A percentile compares a stretch with the other conserved stretches of the same genome.
phyloP scores from a whole-genome alignment of 1,140 invertebrate genomes.

The Aphis gossypii region DNA sequence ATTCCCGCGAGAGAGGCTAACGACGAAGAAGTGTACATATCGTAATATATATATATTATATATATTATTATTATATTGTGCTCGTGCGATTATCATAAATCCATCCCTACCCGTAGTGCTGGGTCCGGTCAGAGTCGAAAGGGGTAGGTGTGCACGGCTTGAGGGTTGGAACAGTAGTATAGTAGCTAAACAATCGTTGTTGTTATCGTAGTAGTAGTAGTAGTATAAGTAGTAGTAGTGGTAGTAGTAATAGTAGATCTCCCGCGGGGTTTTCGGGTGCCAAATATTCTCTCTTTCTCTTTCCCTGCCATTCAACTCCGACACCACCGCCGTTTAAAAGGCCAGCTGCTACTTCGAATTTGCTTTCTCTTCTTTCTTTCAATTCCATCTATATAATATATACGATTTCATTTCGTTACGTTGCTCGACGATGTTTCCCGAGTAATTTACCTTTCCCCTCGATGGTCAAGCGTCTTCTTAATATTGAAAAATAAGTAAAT shows the following conservation, averaged over 20 bases:
- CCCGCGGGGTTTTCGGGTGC: background rate
- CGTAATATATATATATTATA: background rate
- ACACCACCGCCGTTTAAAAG: background rate
- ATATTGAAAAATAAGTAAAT: no score
- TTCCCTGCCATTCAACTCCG: background rate
- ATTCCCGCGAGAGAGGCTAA: slow-evolving; percentile 26
- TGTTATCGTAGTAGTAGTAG: no score
- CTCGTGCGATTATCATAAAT: slow-evolving; percentile 43
- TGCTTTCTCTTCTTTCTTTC: background rate
- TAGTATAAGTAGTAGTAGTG: no score
- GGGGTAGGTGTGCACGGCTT: background rate
- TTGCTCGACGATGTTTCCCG: background rate
- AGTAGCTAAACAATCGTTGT: slow-evolving; percentile 14
- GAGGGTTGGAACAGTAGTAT: background rate
- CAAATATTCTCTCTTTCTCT: slow-evolving; percentile 10
- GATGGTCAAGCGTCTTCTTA: background rate
- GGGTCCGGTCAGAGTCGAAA: background rate
- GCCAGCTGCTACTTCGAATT: background rate
- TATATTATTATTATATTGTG: background rate
- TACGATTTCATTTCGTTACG: background rate
- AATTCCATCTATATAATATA: background rate
- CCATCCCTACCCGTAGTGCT: background rate
- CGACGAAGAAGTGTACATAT: background rate
- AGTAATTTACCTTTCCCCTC: background rate
- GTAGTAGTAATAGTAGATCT: background rate